Percentiles rank a stretch among this genome's conserved stretches.
These are phyloP conservation scores for Pseudeuparius sepicola DNA, from an alignment of 2,888 invertebrate genomes.

Conservation along the genomic window DNA sequence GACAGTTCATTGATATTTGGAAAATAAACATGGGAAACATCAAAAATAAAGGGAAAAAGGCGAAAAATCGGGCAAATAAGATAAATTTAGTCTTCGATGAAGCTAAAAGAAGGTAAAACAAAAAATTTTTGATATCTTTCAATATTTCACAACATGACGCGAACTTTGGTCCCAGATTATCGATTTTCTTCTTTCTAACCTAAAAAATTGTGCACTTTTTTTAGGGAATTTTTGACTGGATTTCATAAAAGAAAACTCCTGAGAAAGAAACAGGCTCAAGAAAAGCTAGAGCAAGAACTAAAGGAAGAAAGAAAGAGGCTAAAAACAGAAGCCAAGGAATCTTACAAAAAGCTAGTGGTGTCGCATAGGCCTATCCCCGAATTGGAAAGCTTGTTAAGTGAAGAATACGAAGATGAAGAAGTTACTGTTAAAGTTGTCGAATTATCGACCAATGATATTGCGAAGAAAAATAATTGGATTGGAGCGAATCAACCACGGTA, in stretches of 20 bases:
- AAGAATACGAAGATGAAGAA: conserved; percentile 66
- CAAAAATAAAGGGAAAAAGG: conserved; percentile 27
- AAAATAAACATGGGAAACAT: conserved; percentile 18
- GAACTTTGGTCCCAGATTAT: no score
- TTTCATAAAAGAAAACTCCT: conserved; percentile 73
- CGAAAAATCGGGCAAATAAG: conserved; percentile 43
- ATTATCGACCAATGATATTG: conserved; percentile 57
- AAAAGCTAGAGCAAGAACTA: conserved; percentile 56
- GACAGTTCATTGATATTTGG: no score
- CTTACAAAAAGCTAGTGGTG: conserved; percentile 63
- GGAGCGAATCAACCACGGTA: conserved; percentile 53
- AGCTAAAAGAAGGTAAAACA: conserved; percentile 46
- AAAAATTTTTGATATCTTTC: no score
- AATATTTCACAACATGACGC: no score
- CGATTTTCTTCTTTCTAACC: conserved; percentile 3
- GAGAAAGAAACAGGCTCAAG: conserved; percentile 63
- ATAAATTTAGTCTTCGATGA: conserved; percentile 50
- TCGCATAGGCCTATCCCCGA: conserved; percentile 62
- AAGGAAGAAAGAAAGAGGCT: conserved; percentile 69
- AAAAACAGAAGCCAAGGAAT: conserved; percentile 62
- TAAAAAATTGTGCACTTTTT: conserved; percentile 31
- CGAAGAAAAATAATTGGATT: conserved; percentile 61
- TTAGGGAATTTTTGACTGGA: conserved; percentile 69
- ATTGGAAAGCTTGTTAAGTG: conserved; percentile 54
- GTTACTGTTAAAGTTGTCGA: conserved; percentile 72